These are phyloP conservation scores for Ischnura elegans DNA, from an alignment of 2,888 invertebrate genomes.

Conservation along the genomic window DNA sequence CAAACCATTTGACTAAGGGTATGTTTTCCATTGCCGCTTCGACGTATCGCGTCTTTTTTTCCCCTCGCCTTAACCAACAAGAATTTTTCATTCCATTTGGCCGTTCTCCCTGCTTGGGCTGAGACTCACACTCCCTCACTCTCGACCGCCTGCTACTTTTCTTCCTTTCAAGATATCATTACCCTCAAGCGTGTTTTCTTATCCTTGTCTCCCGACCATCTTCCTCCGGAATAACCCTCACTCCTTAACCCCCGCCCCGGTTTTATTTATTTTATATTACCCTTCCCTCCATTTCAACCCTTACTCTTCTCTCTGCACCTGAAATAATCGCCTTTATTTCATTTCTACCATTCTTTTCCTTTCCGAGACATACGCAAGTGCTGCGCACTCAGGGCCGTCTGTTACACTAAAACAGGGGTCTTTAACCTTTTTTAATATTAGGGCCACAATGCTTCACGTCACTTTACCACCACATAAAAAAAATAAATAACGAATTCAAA, in stretches of 20 bases:
- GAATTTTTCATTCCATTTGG: no score
- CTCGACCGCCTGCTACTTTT: background rate
- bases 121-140: background rate
- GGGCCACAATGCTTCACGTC: no score
- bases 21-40: no score
- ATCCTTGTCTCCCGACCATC: background rate
- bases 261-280: background rate
- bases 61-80: no score
- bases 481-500: no score
- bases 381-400: no score
- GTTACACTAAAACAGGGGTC: no score
- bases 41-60: no score
- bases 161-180: background rate
- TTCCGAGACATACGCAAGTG: background rate
- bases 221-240: background rate
- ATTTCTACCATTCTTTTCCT: background rate
- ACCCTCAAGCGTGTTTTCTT: constrained; percentile 6
- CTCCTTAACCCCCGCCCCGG: background rate
- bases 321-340: background rate
- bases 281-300: background rate
- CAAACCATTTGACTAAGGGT: no score
- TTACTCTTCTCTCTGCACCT: background rate
- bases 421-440: no score
- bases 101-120: no score
- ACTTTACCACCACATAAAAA: no score